These are phyloP conservation scores for Dreissena rostriformis DNA, from an alignment of 1,140 invertebrate genomes.

Conservation along the genomic window DNA sequence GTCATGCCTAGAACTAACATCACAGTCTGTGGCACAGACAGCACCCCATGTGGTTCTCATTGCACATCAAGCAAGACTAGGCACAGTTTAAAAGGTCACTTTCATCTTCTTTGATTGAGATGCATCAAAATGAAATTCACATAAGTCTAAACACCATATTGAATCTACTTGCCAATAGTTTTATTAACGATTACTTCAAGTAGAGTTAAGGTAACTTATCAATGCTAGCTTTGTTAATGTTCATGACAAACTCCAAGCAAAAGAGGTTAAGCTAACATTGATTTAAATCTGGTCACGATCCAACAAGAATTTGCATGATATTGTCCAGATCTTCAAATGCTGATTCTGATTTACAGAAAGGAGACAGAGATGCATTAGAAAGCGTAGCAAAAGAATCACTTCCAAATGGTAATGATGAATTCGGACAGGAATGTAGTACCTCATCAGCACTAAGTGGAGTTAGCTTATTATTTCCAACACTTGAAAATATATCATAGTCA, in stretches of 20 bases:
- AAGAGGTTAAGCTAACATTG: background rate
- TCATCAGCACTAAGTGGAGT: conserved; percentile 87
- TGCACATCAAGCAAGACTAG: background rate
- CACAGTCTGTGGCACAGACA: conserved; percentile 6
- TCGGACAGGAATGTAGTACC: conserved; percentile 83
- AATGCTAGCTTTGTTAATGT: background rate
- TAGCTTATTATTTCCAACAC: conserved; percentile 84
- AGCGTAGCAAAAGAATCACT: conserved; percentile 59
- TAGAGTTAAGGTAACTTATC: background rate
- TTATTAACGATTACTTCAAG: background rate
- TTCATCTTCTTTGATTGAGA: background rate
- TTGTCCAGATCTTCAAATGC: conserved; percentile 75
- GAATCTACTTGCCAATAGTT: background rate
- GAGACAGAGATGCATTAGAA: conserved; percentile 58
- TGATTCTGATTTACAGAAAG: conserved; percentile 70
- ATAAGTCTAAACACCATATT: background rate
- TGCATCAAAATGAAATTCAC: background rate
- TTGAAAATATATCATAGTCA: conserved; percentile 79
- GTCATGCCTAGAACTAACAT: background rate
- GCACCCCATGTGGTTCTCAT: background rate
- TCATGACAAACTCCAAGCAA: background rate
- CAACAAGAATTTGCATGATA: conserved; percentile 78
- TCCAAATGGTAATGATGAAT: conserved; percentile 46
- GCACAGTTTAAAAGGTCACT: background rate
- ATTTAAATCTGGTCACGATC: conserved; percentile 52